phyloP scores from a whole-genome alignment of 1,140 invertebrate genomes.

The Psix sp. region DNA sequence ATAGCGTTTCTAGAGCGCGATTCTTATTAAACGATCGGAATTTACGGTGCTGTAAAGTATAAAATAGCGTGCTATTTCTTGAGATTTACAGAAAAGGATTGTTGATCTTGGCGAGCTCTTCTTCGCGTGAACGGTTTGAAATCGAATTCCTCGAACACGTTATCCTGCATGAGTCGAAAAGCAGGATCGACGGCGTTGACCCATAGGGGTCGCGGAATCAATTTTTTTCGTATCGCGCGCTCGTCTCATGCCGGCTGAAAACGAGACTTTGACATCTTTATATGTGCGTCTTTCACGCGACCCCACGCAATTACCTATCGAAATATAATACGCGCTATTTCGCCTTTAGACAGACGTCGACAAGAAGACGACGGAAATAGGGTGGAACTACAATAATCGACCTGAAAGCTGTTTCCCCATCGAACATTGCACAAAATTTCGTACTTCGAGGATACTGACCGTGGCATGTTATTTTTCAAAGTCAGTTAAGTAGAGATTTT shows the following conservation, averaged over 20 bases:
- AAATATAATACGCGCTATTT: slow-evolving; percentile 40
- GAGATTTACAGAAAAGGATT: slow-evolving; percentile 21
- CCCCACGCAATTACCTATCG: slow-evolving; percentile 29
- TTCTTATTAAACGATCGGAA: slow-evolving; percentile 30
- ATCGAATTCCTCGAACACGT: slow-evolving; percentile 37
- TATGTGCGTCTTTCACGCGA: slow-evolving; percentile 15
- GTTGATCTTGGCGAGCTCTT: slow-evolving; percentile 16
- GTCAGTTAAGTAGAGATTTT: too few relatives aligned
- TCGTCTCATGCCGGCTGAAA: slow-evolving; percentile 25
- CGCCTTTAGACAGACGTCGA: slow-evolving; percentile 8
- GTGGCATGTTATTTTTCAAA: slow-evolving; percentile 9
- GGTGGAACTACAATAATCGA: slow-evolving; percentile 29
- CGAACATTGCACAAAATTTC: slow-evolving; percentile 26
- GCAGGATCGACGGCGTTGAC: slow-evolving; percentile 21
- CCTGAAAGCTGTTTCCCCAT: slow-evolving; percentile 37
- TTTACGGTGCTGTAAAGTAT: slow-evolving; percentile 25
- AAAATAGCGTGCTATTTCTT: slow-evolving; percentile 25
- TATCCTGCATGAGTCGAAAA: slow-evolving; percentile 19
- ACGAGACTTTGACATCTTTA: slow-evolving; percentile 36
- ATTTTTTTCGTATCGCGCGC: slow-evolving; percentile 24
- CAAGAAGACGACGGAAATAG: slow-evolving; percentile 2
- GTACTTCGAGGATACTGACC: slow-evolving; percentile 17
- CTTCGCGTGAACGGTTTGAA: slow-evolving; percentile 28
- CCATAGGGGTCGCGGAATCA: slow-evolving; percentile 35
- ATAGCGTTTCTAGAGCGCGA: background rate